These are phyloP conservation scores for Rhegmatorhina hoffmannsi DNA, from an alignment of 2,113 vertebrate species.

Conservation along the genomic window DNA sequence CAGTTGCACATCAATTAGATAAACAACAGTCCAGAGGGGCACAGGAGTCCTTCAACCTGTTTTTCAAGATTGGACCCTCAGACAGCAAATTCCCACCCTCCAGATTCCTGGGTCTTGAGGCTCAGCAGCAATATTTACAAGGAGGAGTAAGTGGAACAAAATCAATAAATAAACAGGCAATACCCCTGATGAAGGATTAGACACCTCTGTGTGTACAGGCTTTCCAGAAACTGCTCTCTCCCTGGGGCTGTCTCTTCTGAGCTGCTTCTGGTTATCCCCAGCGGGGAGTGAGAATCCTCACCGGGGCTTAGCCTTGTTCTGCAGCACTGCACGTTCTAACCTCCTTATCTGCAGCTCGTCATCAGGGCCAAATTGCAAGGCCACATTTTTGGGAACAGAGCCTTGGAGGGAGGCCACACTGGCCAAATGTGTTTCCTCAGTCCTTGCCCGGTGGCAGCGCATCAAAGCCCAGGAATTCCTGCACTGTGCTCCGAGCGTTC, in stretches of 20 bases:
- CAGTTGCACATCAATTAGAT: fast-evolving
- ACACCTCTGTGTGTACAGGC: not conserved
- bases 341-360: not conserved
- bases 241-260: not conserved
- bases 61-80: not conserved
- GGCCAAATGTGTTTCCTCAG: not conserved
- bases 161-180: not conserved
- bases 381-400: not conserved
- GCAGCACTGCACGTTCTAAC: fast-evolving
- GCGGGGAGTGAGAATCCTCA: not conserved
- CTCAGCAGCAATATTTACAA: not conserved
- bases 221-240: not conserved
- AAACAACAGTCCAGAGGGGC: not conserved
- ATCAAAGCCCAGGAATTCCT: constrained; percentile 11
- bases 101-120: not conserved
- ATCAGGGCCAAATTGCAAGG: not conserved
- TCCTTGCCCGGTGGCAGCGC: not conserved
- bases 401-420: not conserved
- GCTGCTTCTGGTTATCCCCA: not conserved
- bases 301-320: not conserved
- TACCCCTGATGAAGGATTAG: not conserved
- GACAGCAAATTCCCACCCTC: not conserved
- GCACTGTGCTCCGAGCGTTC: not conserved
- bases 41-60: not conserved
- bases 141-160: not conserved